Percentiles rank a stretch among this genome's conserved stretches.
phyloP scores from a whole-genome alignment of 2,113 vertebrate genomes.

The Hymenochirus boettgeri region DNA sequence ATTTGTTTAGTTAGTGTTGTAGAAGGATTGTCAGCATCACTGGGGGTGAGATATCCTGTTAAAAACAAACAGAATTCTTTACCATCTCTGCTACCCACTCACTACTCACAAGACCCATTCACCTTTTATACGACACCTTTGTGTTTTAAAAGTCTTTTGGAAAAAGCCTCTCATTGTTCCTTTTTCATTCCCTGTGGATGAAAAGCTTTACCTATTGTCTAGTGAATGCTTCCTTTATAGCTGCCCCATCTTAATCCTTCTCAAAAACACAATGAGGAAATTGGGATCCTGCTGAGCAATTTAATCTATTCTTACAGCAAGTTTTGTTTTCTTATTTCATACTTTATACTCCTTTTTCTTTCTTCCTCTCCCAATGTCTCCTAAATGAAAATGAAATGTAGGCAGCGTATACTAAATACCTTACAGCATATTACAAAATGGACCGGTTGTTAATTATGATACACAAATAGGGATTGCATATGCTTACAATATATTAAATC shows the following conservation, averaged over 20 bases:
- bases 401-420: too few relatives aligned
- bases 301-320: constrained; percentile 37
- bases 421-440: too few relatives aligned
- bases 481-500: too few relatives aligned
- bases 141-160: constrained; percentile 28
- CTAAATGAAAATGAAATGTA: too few relatives aligned
- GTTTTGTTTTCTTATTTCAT: constrained; percentile 14
- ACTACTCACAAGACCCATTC: constrained; percentile 32
- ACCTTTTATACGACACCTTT: constrained; percentile 26
- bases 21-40: constrained; percentile 16
- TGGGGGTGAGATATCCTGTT: background rate
- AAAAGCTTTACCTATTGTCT: constrained; percentile 28
- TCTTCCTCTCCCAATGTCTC: too few relatives aligned
- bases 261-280: constrained; percentile 36
- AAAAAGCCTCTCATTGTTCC: constrained; percentile 33
- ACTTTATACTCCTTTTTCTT: too few relatives aligned
- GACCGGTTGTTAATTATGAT: too few relatives aligned
- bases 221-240: constrained; percentile 36
- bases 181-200: constrained; percentile 24
- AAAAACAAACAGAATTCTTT: constrained; percentile 25
- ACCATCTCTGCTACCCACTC: constrained; percentile 28
- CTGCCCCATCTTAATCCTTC: constrained; percentile 40
- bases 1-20: constrained; percentile 6
- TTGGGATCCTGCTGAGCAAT: constrained; percentile 39
- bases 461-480: too few relatives aligned